Base-by-base conservation (phyloP, 2,888 invertebrate species). In the Fissipunctia ypsillon region DNA sequence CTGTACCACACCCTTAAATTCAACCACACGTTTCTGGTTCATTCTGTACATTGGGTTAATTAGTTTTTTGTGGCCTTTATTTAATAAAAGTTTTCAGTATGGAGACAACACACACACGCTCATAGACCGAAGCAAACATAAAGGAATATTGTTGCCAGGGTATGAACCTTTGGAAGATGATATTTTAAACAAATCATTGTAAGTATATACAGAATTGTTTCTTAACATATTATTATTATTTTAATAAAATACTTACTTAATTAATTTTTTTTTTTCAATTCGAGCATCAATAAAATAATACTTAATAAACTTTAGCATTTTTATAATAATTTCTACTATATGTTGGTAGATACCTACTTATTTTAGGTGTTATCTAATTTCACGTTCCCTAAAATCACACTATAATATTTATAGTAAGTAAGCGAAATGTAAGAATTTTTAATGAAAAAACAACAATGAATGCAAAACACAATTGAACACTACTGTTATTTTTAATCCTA, bases 71-170 rank as follows among this genome's bases (percentile, higher is more conserved):
- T n/a, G 1, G n/a, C 12, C 14, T 52, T 6, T 52, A 52, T 12
- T 22, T 1, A 31, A 22, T 31, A 25, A 14, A 73, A 7, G 81
- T 79, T 93, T 96, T 69, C 91, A 99, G 99, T 99, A 99, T 90
- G 99, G 99, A 0, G 99, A 99, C 90, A 99, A 99, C 41, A 98
- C 98, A 0, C 99, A 99, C 91, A 99, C 99, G 0, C 97, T 99
- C 84, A 97, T 99, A 19, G 99, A 99, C 88, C 97, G 98, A 73
- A 97, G 97, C 60, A 95, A 97, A 61, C 99, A 99, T 93, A 97
- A 96, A 9, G 99, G 99, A n/a, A 85, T 96, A 16, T 99, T 99
- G 88, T 95, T 99, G 74, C 99, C 99, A 1, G 99, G 99, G n/a
- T 99, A 97, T 91, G 94, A 95, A 73, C 87, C 95, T 0, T 77